Base-by-base conservation (phyloP, 2,113 vertebrate genomes). In the Cygnus buccinator region DNA sequence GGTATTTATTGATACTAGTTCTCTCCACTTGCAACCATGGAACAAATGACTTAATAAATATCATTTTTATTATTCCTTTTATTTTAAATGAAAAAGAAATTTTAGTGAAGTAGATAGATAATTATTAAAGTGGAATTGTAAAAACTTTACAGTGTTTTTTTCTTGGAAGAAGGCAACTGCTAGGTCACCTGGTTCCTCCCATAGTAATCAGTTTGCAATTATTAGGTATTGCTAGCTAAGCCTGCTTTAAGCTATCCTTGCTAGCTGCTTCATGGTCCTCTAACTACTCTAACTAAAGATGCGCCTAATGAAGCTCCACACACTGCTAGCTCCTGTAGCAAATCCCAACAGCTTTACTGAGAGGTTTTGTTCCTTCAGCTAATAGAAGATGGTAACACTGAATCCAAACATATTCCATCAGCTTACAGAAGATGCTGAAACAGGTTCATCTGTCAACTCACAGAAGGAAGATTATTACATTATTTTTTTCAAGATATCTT, bases 341-440 rank as follows among this genome's bases (percentile, higher is more conserved):
- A 95, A 68, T 28, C 33, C 61, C 74, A 82, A 46, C 55, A 94
- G 65, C 73, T 89, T 87, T 94, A 19, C 61, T 74, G 81, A 72
- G 41, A 59, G 33, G 9, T 80, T 95, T 80, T 92, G 29, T 72
- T 88, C 39, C 44, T 93, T 90, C 37, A 73, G 16, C 35, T 83
- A 41, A 9, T 7, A 83, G 44, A 91, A 73, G 71, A 52, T 0
- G 1, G 46, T 43, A 61, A 58, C 58, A 39, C 43, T 65, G 75
- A 73, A 90, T 68, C 33, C 43, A 46, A 88, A 54, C 26, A 3
- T 66, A 31, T 11, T 90, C 75, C 8, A 3, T 70, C 39, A 39
- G 39, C 39, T 39, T 39, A 35, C 29, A 52, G 61, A 50, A 72
- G 66, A 83, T 57, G 48, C 82, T 79, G 52, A 94, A 90, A 73